These are phyloP conservation scores for Danio kyathit DNA, from an alignment of 2,797 vertebrate genomes.

Conservation along the genomic window DNA sequence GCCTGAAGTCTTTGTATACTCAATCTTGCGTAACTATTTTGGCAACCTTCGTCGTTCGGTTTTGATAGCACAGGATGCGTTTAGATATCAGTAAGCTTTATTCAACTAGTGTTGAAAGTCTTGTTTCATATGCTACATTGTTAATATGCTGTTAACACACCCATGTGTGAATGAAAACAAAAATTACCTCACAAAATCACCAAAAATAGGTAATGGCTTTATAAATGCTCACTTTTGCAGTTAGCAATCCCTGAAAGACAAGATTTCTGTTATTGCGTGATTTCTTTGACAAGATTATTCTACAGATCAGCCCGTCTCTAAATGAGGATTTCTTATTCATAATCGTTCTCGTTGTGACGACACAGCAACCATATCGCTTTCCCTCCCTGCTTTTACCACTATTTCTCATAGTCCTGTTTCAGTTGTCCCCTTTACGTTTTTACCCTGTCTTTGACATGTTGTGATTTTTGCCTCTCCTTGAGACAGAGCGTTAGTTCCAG, in stretches of 20 bases:
- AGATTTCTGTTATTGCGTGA: slow-evolving; percentile 25
- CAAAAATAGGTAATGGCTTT: slow-evolving; percentile 15
- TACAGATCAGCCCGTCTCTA: slow-evolving; percentile 48
- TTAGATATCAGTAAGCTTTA: slow-evolving; percentile 34
- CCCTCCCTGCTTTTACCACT: slow-evolving; percentile 58
- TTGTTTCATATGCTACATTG: slow-evolving; percentile 30
- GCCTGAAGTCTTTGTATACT: slow-evolving; percentile 8
- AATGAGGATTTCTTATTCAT: slow-evolving; percentile 65
- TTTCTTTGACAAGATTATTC: slow-evolving; percentile 48
- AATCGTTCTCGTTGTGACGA: slow-evolving; percentile 68
- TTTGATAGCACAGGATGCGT: slow-evolving; percentile 40
- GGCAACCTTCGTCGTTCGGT: slow-evolving; percentile 33
- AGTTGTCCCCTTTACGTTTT: slow-evolving; percentile 51
- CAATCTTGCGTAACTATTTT: slow-evolving; percentile 23
- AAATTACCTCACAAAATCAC: slow-evolving; percentile 35
- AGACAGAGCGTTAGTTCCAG: slow-evolving; percentile 85
- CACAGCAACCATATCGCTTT: slow-evolving; percentile 69
- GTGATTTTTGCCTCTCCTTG: background rate
- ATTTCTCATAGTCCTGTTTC: slow-evolving; percentile 52
- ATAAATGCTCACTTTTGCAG: slow-evolving; percentile 31
- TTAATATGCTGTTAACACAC: slow-evolving; percentile 24
- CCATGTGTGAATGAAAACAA: slow-evolving; percentile 15
- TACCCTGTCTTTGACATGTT: slow-evolving; percentile 26
- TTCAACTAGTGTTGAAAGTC: slow-evolving; percentile 40
- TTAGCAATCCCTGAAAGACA: slow-evolving; percentile 35